Conservation (phyloP, 2,888 invertebrate species). For the Yponomeuta cagnagella region DNA sequence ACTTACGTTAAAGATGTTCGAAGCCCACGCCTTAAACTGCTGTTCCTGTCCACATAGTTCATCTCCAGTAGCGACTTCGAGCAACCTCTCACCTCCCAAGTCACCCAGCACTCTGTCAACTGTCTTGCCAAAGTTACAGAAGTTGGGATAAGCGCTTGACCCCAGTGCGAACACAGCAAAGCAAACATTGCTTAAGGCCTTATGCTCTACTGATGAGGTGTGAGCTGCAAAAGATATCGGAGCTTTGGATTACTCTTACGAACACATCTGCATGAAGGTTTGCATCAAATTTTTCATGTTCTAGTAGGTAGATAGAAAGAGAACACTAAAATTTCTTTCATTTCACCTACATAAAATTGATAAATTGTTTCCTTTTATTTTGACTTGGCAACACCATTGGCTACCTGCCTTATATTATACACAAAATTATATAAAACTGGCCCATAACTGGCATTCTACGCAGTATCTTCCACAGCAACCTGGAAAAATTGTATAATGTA, state of each 20-base stretch:
- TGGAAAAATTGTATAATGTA: too few species aligned
- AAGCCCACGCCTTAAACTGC: conserved; percentile 92
- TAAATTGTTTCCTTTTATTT: too few species aligned
- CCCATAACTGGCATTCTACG: too few species aligned
- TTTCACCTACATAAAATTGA: neutral
- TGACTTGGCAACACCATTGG: too few species aligned
- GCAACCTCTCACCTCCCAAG: conserved; percentile 90
- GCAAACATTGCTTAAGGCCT: conserved; percentile 91
- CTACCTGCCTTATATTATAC: too few species aligned
- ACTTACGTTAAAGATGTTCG: conserved; percentile 87
- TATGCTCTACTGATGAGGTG: conserved; percentile 83
- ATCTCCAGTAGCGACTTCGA: conserved; percentile 89
- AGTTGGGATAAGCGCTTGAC: conserved; percentile 97
- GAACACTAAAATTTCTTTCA: neutral
- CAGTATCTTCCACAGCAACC: too few species aligned
- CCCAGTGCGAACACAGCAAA: conserved; percentile 96
- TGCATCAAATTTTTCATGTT: neutral
- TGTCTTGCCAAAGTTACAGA: conserved; percentile 94
- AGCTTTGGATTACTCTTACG: conserved; percentile 74
- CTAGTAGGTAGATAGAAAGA: neutral
- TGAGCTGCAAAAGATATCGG: conserved; percentile 70
- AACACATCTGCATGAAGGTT: conserved; percentile 49
- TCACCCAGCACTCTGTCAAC: conserved; percentile 92
- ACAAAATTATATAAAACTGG: too few species aligned
- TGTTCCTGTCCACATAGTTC: conserved; percentile 97